Percentiles rank a stretch among this genome's conserved stretches.
Evolutionary conservation across 2,113 vertebrate genomes (phyloP).

Genomic region (Spilogale gracilis): DNA sequence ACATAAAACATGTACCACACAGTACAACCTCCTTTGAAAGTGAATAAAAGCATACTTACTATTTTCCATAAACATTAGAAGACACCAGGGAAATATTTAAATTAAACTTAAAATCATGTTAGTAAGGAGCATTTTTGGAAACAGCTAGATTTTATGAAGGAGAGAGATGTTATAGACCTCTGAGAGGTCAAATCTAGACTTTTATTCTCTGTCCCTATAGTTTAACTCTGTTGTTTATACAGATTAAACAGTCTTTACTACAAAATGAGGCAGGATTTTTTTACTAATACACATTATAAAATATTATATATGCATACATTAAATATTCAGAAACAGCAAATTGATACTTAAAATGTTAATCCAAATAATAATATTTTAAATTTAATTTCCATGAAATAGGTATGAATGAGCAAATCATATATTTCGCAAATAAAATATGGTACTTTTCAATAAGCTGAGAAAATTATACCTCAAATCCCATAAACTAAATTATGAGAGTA

Average conservation of each 20-base stretch:
- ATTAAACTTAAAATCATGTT: background rate
- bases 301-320: background rate
- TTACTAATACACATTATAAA: constrained; percentile 26
- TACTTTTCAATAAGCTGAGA: constrained; percentile 49
- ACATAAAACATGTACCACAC: background rate
- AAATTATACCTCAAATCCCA: background rate
- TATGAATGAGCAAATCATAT: constrained; percentile 20
- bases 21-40: background rate
- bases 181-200: background rate
- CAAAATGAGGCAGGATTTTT: background rate
- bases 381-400: constrained; percentile 48
- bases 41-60: background rate
- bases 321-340: constrained; percentile 33
- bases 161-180: background rate
- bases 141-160: constrained; percentile 17
- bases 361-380: constrained; percentile 15
- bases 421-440: background rate
- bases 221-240: constrained; percentile 3
- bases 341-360: background rate
- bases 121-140: constrained; percentile 13
- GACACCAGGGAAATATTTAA: background rate
- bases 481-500: background rate
- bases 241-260: background rate
- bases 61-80: background rate
- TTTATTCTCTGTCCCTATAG: background rate